A percentile compares a stretch with the other conserved stretches of the same genome.
These are phyloP conservation scores for Proteles cristata DNA, from an alignment of 2,113 vertebrate genomes.

Conservation along the genomic window DNA sequence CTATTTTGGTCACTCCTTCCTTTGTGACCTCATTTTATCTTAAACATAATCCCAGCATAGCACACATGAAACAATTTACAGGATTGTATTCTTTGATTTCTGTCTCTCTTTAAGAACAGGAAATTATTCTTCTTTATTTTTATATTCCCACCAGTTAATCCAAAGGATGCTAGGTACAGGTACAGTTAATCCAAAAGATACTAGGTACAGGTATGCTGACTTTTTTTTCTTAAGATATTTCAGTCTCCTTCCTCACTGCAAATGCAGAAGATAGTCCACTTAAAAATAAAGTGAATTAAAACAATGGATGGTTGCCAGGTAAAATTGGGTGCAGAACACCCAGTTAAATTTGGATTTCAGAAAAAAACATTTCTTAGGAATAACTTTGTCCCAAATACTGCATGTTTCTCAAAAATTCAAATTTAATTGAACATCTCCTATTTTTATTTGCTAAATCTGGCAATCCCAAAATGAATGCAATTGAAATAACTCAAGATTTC, in stretches of 20 bases:
- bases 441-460: conserved; percentile 68
- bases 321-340: neutral
- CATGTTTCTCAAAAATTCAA: conserved; percentile 70
- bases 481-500: conserved; percentile 64
- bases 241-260: neutral
- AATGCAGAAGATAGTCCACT: conserved; percentile 28
- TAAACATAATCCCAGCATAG: neutral
- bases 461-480: conserved; percentile 40
- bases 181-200: neutral
- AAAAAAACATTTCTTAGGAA: conserved; percentile 43
- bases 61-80: neutral
- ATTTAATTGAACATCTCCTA: conserved; percentile 49
- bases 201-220: neutral
- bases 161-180: neutral
- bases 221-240: neutral
- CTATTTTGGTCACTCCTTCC: neutral
- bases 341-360: conserved; percentile 54
- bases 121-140: neutral
- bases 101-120: neutral
- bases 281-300: conserved; percentile 58
- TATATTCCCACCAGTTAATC: conserved; percentile 17
- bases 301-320: neutral
- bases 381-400: conserved; percentile 41
- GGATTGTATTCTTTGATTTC: neutral
- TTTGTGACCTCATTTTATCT: neutral